Conservation (phyloP, 2,888 invertebrate genomes). For the Frankliniella intonsa region DNA sequence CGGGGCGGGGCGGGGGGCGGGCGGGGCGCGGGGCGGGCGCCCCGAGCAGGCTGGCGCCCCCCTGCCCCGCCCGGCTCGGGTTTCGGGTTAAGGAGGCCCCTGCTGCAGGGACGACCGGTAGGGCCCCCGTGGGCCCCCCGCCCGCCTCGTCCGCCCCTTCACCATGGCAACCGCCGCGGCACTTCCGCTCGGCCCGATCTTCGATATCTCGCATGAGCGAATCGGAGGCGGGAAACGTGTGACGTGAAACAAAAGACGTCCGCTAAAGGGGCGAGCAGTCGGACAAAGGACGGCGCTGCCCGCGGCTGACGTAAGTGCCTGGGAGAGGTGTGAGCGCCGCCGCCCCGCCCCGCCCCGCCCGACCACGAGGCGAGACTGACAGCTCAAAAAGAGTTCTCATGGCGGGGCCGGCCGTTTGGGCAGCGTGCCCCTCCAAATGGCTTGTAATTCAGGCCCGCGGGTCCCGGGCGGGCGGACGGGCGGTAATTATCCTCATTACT, state of each 20-base stretch:
- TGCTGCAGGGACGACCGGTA: not conserved
- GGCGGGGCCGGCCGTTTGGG: not conserved
- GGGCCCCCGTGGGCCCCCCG: not conserved
- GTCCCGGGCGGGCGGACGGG: too few species aligned
- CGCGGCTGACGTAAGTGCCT: conserved; percentile 12
- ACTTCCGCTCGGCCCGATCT: not conserved
- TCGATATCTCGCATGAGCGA: conserved; percentile 9
- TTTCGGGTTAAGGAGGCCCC: not conserved
- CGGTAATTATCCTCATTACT: not conserved
- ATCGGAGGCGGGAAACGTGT: not conserved
- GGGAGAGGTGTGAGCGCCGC: conserved; percentile 16
- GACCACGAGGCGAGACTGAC: not conserved
- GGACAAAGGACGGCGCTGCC: not conserved
- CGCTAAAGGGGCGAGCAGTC: not conserved
- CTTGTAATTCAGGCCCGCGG: too few species aligned
- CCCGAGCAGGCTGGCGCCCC: not conserved
- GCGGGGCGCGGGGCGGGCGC: not conserved
- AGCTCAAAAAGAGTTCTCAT: not conserved
- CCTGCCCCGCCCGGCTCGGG: not conserved
- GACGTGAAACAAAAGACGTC: not conserved
- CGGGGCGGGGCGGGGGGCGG: too few species aligned
- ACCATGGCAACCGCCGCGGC: not conserved
- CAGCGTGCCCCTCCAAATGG: too few species aligned
- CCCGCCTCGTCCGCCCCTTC: not conserved
- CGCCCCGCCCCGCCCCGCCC: not conserved